phyloP scores from a whole-genome alignment of 2,797 vertebrate genomes.

The Anabas testudineus region DNA sequence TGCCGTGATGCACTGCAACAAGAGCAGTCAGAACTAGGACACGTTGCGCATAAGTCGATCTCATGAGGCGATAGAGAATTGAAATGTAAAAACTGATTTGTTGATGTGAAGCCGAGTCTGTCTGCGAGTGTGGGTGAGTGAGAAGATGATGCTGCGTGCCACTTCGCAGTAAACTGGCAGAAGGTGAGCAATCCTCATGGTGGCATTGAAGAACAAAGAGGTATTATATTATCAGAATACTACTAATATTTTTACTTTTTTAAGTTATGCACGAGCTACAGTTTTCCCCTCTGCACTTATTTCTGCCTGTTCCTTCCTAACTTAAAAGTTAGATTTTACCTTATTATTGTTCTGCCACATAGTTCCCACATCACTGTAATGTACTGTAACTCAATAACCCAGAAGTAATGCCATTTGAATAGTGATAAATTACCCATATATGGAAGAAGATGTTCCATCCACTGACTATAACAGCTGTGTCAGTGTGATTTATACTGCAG shows the following conservation, averaged over 20 bases:
- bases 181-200: conserved; percentile 10
- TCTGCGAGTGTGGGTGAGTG: background rate
- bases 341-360: background rate
- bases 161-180: conserved; percentile 7
- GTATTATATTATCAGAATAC: conserved; percentile 24
- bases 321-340: background rate
- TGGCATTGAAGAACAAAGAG: background rate
- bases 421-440: conserved; percentile 11
- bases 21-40: conserved; percentile 61
- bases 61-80: conserved; percentile 45
- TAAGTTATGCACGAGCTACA: background rate
- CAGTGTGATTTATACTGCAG: background rate
- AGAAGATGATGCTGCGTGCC: conserved; percentile 7
- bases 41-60: conserved; percentile 30
- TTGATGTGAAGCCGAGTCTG: conserved; percentile 38
- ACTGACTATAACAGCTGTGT: background rate
- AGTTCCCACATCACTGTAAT: background rate
- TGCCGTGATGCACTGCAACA: conserved; percentile 38
- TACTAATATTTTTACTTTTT: conserved; percentile 11
- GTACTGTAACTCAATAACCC: background rate
- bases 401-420: conserved; percentile 11
- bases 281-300: background rate
- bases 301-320: background rate
- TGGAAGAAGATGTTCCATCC: background rate
- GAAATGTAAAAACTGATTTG: conserved; percentile 57